Base-by-base conservation (phyloP, 2,888 invertebrate genomes). In the Lamellibrachia columna region DNA sequence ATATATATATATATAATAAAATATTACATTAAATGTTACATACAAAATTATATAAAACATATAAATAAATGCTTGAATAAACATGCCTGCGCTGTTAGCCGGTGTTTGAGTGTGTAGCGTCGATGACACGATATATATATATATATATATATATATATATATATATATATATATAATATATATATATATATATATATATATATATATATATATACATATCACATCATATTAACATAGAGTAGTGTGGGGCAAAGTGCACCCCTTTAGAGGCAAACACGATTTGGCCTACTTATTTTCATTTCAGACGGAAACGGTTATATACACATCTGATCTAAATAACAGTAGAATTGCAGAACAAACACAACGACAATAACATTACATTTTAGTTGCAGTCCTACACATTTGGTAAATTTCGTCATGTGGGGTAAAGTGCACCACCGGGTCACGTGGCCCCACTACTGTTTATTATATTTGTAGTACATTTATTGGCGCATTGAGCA, bases 181-280 rank as follows among this genome's bases (percentile, higher is more conserved):
- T 22, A 90, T 91, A 91, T 28, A 9, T 91, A 91, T 28, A 28
- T 22, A n/a, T 15, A 22, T 91, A 91, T 91, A 91, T 91, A n/a
- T 91, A n/a, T 91, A 91, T 91, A 91, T 22, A 9, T 22, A 91
- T n/a, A 91, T 91, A 91, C 1, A 91, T 91, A 91, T 91, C n/a
- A 91, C 1, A 90, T 22, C 1, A 90, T 1, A 40, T 40, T 90
- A 90, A 90, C n/a, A n/a, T 90, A 22, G n/a, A 90, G 15, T 22
- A 90, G 40, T 40, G 40, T 40, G 40, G 40, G 40, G 40, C 1
- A 40, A 40, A 40, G 1, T 40, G 40, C 40, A 40, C 40, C 40
- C 40, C 40, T 40, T 40, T 40, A 40, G 40, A 40, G 40, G 40
- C 40, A 40, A 40, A 40, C 40, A 40, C 1, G 40, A 40, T 40